These are phyloP conservation scores for Cheilosia impressa DNA, from an alignment of 2,888 invertebrate genomes.

Conservation along the genomic window DNA sequence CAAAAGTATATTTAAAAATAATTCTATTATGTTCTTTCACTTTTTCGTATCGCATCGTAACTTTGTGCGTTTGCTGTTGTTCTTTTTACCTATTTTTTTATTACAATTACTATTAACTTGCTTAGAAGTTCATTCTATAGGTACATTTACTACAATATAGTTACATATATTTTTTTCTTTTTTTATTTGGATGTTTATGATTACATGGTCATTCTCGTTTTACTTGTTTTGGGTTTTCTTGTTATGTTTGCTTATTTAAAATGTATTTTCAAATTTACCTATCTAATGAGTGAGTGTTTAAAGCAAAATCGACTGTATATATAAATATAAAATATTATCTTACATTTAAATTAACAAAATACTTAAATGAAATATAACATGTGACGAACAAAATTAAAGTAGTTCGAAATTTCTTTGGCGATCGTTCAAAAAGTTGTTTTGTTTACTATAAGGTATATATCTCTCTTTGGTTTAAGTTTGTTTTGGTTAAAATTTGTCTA, in stretches of 20 bases:
- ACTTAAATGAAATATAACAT: constrained; percentile 29
- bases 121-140: constrained; percentile 62
- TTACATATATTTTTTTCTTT: constrained; percentile 38
- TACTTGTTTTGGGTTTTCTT: constrained; percentile 18
- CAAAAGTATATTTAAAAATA: constrained; percentile 23
- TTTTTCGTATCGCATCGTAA: constrained; percentile 69
- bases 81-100: constrained; percentile 41
- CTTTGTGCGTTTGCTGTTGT: constrained; percentile 71
- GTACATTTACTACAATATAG: constrained; percentile 61
- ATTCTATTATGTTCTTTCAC: constrained; percentile 51
- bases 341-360: constrained; percentile 15
- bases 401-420: constrained; percentile 62
- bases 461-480: constrained; percentile 59
- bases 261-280: constrained; percentile 63
- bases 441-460: constrained; percentile 27
- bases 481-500: constrained; percentile 67
- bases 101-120: constrained; percentile 53
- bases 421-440: constrained; percentile 62
- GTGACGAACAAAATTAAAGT: constrained; percentile 38
- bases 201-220: constrained; percentile 17
- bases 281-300: constrained; percentile 70
- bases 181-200: constrained; percentile 41
- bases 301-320: constrained; percentile 62
- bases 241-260: constrained; percentile 22
- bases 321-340: constrained; percentile 29